phyloP scores from a whole-genome alignment of 2,888 invertebrate species.

The Hydrotaea diabolus region DNA sequence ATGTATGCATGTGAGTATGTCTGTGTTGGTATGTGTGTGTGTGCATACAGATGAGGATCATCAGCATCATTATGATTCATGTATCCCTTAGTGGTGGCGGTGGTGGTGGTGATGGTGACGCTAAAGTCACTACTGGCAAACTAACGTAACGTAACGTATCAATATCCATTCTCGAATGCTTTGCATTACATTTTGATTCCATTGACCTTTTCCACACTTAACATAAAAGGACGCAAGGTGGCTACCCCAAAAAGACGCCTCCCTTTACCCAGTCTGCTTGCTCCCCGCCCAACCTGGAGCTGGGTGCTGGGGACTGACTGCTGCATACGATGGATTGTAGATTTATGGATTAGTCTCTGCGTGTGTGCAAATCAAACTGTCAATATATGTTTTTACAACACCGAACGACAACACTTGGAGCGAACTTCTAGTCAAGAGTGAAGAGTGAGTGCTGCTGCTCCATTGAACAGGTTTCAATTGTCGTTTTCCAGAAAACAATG shows the following conservation, averaged over 20 bases:
- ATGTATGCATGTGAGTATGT: too few species aligned
- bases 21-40: too few species aligned
- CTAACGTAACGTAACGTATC: constrained; percentile 20
- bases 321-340: background rate
- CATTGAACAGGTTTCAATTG: constrained; percentile 46
- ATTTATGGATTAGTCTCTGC: constrained; percentile 14
- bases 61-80: constrained; percentile 35
- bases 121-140: background rate
- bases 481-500: constrained; percentile 40
- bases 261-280: too few species aligned
- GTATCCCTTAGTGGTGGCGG: background rate
- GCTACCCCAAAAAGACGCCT: background rate
- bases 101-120: too few species aligned
- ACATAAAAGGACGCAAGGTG: background rate
- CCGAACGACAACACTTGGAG: background rate
- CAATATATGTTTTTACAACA: constrained; percentile 47
- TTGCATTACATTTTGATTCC: constrained; percentile 12
- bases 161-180: constrained; percentile 25
- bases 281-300: too few species aligned
- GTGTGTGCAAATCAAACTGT: constrained; percentile 43
- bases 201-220: constrained; percentile 12
- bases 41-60: constrained; percentile 1
- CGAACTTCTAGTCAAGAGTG: constrained; percentile 3
- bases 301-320: background rate
- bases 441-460: constrained; percentile 21